These are phyloP conservation scores for Junonia oenone DNA, from an alignment of 2,888 invertebrate genomes.

Conservation along the genomic window DNA sequence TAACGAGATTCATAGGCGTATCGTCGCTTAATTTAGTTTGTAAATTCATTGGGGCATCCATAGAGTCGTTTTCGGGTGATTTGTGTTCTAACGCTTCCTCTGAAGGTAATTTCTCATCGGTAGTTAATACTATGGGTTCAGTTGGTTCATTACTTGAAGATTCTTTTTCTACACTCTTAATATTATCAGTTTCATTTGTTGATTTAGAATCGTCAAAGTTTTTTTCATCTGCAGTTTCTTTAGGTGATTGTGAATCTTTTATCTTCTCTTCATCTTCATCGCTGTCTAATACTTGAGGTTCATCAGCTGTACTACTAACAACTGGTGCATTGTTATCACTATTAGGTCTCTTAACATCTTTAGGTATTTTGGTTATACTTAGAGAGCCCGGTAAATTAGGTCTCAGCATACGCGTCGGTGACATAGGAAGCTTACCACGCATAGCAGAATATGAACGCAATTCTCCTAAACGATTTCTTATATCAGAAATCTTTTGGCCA, in stretches of 20 bases:
- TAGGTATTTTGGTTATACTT: slow-evolving; percentile 67
- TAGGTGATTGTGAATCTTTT: slow-evolving; percentile 17
- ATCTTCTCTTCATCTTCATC: slow-evolving; percentile 52
- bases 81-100: slow-evolving; percentile 62
- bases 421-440: slow-evolving; percentile 53
- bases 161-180: slow-evolving; percentile 17
- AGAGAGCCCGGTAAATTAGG: slow-evolving; percentile 63
- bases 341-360: slow-evolving; percentile 48
- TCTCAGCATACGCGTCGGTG: slow-evolving; percentile 48
- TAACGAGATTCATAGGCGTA: slow-evolving; percentile 40
- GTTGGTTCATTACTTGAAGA: slow-evolving; percentile 5
- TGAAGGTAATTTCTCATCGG: slow-evolving; percentile 64
- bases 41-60: slow-evolving; percentile 22
- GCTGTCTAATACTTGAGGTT: slow-evolving; percentile 65
- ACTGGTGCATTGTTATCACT: slow-evolving; percentile 40
- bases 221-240: neutral
- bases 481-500: slow-evolving; percentile 65
- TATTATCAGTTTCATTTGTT: slow-evolving; percentile 16
- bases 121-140: slow-evolving; percentile 55
- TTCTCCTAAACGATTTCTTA: slow-evolving; percentile 59
- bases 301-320: slow-evolving; percentile 51
- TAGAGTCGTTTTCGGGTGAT: slow-evolving; percentile 38
- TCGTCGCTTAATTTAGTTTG: slow-evolving; percentile 31
- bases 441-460: slow-evolving; percentile 52
- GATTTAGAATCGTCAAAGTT: neutral